Evolutionary conservation across 1,140 invertebrate species (phyloP), one percentile per base, ranked within the genome.

Genomic region (Aphidius gifuensis): DNA sequence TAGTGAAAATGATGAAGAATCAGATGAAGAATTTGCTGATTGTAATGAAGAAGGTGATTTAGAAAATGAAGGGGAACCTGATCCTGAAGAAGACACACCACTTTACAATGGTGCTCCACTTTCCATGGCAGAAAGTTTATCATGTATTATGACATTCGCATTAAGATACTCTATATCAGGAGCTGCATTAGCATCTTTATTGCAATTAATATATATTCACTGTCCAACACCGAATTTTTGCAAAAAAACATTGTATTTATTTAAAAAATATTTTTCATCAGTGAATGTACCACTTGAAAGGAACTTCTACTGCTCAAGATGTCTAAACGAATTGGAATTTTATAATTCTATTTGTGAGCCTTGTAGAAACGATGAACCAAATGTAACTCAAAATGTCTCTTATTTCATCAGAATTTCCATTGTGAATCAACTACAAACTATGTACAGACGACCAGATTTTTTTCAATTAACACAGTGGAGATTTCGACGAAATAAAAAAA

Each of bases 401-500:
- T 64, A 60, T 49, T 64, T 64, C 11, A 64, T 64, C 0, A 45
- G 57, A 23, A 64, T 64, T 9, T 49, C 62, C 1, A 43, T 64
- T 5, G n/a, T 40, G 40, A 54, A 9, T 39, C 32, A 54, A 9
- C 38, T 60, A 5, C 21, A 51, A n/a, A 39, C 48, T 4, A 21
- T 60, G n/a, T 60, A 51, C 21, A 48, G 39, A 1, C 58, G 48
- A 50, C 40, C 21, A 39, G 58, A 47, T 40, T 60, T 51, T 39
- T 9, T 60, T 4, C 58, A 60, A 4, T 9, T 50, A 9, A 7
- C 39, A 49, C 43, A 60, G 16, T 7, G 8, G 6, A 46, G 58
- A 9, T 42, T 47, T 32, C 49, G 50, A 8, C 38, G 32, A 54
- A 40, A 6, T 5, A 40, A 54, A 54, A 6, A 9, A 9, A 40